Evolutionary conservation across 2,113 vertebrate genomes (phyloP).

Genomic region (Larimichthys crocea): DNA sequence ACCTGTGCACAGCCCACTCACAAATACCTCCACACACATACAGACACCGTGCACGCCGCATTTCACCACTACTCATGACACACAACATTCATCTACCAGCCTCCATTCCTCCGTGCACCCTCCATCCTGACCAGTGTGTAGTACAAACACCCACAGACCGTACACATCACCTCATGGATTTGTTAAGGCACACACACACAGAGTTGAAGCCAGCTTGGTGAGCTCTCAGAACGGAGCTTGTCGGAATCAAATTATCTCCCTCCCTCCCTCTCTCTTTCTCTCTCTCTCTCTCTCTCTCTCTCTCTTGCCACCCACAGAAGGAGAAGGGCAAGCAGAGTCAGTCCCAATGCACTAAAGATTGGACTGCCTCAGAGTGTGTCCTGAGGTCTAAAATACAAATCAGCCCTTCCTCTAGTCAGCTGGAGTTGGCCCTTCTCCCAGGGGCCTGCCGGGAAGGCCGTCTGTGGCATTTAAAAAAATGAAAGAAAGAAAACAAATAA

Average conservation of each 20-base stretch:
- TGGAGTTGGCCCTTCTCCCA: conserved; percentile 71
- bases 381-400: conserved; percentile 77
- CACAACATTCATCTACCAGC: conserved; percentile 56
- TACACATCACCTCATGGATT: conserved; percentile 57
- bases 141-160: conserved; percentile 67
- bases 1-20: conserved; percentile 62
- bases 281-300: conserved; percentile 61
- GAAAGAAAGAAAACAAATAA: conserved; percentile 42
- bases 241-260: conserved; percentile 69
- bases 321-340: conserved; percentile 74
- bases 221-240: conserved; percentile 57
- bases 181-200: conserved; percentile 26
- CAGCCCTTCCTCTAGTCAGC: conserved; percentile 72
- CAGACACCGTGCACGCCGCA: neutral
- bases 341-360: conserved; percentile 74
- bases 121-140: conserved; percentile 51
- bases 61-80: conserved; percentile 56
- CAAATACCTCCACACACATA: conserved; percentile 46
- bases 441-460: conserved; percentile 67
- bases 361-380: conserved; percentile 75
- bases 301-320: conserved; percentile 76
- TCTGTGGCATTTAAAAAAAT: conserved; percentile 67
- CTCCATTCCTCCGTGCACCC: conserved; percentile 48
- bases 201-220: conserved; percentile 55
- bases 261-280: conserved; percentile 40